These are phyloP conservation scores for Cheilosia impressa DNA, from an alignment of 2,888 invertebrate genomes.

Conservation along the genomic window DNA sequence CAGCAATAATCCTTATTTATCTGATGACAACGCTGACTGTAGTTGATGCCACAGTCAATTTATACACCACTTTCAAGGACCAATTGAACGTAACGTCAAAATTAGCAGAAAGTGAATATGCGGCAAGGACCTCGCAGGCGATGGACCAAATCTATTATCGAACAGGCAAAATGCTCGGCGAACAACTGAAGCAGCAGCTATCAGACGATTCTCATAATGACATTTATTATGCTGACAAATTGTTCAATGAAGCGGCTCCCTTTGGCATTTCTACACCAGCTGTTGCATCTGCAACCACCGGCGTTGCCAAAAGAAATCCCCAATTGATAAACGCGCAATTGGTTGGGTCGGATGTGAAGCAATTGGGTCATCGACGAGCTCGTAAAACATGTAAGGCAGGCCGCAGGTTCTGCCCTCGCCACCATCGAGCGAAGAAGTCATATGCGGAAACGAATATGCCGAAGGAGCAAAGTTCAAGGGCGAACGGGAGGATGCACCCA, in stretches of 20 bases:
- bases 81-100: slow-evolving; percentile 48
- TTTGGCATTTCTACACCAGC: slow-evolving; percentile 13
- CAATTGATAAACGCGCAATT: slow-evolving; percentile 49
- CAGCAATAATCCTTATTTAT: slow-evolving; percentile 68
- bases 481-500: slow-evolving; percentile 1
- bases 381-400: slow-evolving; percentile 37
- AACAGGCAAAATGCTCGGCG: slow-evolving; percentile 18
- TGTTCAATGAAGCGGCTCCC: slow-evolving; percentile 15
- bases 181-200: slow-evolving; percentile 33
- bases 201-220: slow-evolving; percentile 5
- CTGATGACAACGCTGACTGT: slow-evolving; percentile 44
- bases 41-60: slow-evolving; percentile 29
- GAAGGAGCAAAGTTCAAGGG: slow-evolving; percentile 42
- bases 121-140: slow-evolving; percentile 9
- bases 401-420: slow-evolving; percentile 14
- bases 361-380: slow-evolving; percentile 48
- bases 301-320: slow-evolving; percentile 22
- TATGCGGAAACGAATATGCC: background rate
- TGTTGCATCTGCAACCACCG: slow-evolving; percentile 42
- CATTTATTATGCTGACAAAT: slow-evolving; percentile 58
- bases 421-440: slow-evolving; percentile 6
- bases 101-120: slow-evolving; percentile 51
- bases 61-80: slow-evolving; percentile 51
- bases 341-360: slow-evolving; percentile 36
- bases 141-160: slow-evolving; percentile 47